phyloP scores from a whole-genome alignment of 2,113 vertebrate species.

The Hemibagrus wyckioides region DNA sequence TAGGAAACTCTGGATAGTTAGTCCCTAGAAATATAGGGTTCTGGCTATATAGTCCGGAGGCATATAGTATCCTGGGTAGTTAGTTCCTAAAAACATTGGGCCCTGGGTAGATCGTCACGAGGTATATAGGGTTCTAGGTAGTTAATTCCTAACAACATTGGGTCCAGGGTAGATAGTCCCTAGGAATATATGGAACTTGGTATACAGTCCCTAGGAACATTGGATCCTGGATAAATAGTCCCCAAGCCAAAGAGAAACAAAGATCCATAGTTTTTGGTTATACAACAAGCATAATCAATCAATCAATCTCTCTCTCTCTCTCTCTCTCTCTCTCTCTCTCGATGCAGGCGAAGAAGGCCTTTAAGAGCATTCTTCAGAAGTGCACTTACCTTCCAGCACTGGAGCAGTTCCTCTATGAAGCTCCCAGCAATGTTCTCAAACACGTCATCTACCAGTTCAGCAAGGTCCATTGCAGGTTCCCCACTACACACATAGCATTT shows the following conservation, averaged over 20 bases:
- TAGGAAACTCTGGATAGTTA: not conserved
- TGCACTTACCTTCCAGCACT: conserved; percentile 86
- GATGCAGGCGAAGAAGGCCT: conserved; percentile 83
- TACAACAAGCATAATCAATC: not conserved
- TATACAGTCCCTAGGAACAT: not conserved
- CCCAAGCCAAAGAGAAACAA: not conserved
- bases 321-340: too few species aligned
- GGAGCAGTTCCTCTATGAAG: conserved; percentile 87
- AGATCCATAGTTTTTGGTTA: not conserved
- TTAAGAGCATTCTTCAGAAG: conserved; percentile 90
- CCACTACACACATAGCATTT: not conserved
- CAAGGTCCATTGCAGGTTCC: conserved; percentile 77
- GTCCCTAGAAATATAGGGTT: not conserved
- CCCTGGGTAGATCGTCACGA: not conserved
- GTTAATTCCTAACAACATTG: not conserved
- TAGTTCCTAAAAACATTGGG: too few species aligned
- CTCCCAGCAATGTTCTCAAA: conserved; percentile 88
- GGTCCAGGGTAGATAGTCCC: not conserved
- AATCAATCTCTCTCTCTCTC: too few species aligned
- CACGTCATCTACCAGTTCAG: conserved; percentile 90
- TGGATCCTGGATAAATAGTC: not conserved
- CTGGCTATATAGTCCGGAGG: too few species aligned
- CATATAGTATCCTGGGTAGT: too few species aligned
- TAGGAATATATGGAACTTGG: not conserved
- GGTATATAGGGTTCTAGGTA: not conserved